Evolutionary conservation across 2,888 invertebrate species (phyloP).

Genomic region (Chrysolina americana): DNA sequence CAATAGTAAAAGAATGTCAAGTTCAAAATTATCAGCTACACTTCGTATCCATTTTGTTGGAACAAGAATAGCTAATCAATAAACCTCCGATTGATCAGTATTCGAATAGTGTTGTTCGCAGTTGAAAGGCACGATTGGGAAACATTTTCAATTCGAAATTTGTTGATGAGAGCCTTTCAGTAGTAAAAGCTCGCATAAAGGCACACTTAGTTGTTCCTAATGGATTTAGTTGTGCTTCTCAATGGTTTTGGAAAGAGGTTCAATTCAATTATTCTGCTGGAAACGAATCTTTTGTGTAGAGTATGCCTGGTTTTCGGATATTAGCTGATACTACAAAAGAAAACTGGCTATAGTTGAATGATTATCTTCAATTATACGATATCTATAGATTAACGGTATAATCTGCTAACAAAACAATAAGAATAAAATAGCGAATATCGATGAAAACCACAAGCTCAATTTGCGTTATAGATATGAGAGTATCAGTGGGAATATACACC

Average conservation of each 20-base stretch:
- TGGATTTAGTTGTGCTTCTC: conserved; percentile 49
- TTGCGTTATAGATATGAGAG: no score
- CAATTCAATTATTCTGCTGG: conserved; percentile 43
- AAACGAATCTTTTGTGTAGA: conserved; percentile 48
- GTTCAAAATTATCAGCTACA: neutral
- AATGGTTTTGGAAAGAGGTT: conserved; percentile 44
- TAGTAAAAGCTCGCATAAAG: conserved; percentile 54
- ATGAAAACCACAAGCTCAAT: no score
- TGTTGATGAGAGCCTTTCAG: conserved; percentile 51
- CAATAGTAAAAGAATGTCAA: neutral
- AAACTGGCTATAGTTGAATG: neutral
- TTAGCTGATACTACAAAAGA: neutral
- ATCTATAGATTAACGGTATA: no score
- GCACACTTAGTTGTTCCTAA: conserved; percentile 52
- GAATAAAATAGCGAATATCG: no score
- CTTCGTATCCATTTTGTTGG: neutral
- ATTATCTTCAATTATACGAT: neutral
- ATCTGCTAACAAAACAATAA: no score
- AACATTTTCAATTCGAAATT: conserved; percentile 54
- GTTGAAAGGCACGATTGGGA: conserved; percentile 50
- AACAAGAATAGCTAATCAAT: conserved; percentile 43
- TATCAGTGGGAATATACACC: no score
- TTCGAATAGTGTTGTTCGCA: conserved; percentile 47
- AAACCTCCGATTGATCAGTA: conserved; percentile 50
- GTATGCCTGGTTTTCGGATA: conserved; percentile 10